Evolutionary conservation across 2,113 vertebrate genomes (phyloP), one percentile per base, ranked within the genome.

Genomic region (Orthochromis malagaraziensis): DNA sequence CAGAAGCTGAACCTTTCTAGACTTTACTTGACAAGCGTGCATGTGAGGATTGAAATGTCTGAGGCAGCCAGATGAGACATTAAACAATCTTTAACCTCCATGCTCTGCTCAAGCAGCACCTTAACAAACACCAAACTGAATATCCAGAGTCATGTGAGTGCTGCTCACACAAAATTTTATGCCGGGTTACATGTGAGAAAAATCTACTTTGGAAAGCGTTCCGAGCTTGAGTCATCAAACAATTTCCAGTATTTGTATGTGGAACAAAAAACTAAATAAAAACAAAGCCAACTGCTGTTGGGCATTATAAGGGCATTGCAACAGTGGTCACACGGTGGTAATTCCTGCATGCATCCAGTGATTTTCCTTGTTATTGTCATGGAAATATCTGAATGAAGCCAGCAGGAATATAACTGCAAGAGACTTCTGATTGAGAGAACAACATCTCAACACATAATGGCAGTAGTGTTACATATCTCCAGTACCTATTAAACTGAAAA

Each of bases 231-330:
- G 38, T 45, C 65, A 24, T 70, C 16, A 42, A 70, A 45, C 65
- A 70, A 70, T 45, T 70, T 42, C 38, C n/a, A 42, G n/a, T 24
- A 73, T 45, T 73, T 45, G 8, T 7, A 45, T 73, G 68, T 70
- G n/a, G 7, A 0, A 68, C 21, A 35, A 63, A 65, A 65, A 33
- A 4, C 0, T 0, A 33, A 33, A 33, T 33, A 63, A 63, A 33
- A 54, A 57, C 24, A 57, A 57, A 65, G 19, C 60, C 10, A 65
- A 1, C 10, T 38, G 60, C 60, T 65, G 33, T 65, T n/a, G 6
- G 13, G 35, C 35, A 38, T 38, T 38, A 9, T 38, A 0, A 24
- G 13, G 21, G 21, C 24, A 4, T 70, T 0, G 16, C 10, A 70
- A 70, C 2, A 24, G 65, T 24, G 65, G 65, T 24, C 38, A 24